These are phyloP conservation scores for Euproctis similis DNA, from an alignment of 2,888 invertebrate species.

Conservation along the genomic window DNA sequence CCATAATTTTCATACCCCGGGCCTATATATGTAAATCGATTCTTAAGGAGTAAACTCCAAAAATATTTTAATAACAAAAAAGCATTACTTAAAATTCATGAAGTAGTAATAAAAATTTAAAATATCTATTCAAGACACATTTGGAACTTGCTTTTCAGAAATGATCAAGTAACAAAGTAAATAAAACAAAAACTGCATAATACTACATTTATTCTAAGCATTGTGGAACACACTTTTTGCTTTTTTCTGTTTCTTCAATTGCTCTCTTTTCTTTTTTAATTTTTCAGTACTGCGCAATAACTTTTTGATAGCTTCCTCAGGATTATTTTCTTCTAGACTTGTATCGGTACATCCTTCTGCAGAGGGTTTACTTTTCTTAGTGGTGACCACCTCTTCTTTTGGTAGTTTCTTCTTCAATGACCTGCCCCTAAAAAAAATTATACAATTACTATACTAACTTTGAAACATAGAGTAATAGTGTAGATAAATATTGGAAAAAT, in stretches of 20 bases:
- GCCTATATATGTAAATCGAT: no score
- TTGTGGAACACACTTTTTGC: constrained; percentile 65
- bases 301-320: constrained; percentile 51
- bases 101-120: no score
- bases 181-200: neutral
- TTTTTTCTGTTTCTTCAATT: constrained; percentile 55
- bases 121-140: no score
- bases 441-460: no score
- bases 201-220: constrained; percentile 40
- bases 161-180: no score
- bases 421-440: constrained; percentile 30
- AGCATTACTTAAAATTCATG: no score
- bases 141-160: no score
- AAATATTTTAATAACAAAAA: no score
- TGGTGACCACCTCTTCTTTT: constrained; percentile 11
- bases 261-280: constrained; percentile 52
- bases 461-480: no score
- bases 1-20: no score
- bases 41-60: no score
- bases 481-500: no score
- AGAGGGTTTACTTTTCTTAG: constrained; percentile 43
- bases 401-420: constrained; percentile 28
- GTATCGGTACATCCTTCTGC: constrained; percentile 40
- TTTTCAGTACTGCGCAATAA: constrained; percentile 63
- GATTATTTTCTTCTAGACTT: constrained; percentile 21